These are phyloP conservation scores for Cephus cinctus DNA, from an alignment of 1,140 invertebrate species.

Conservation along the genomic window DNA sequence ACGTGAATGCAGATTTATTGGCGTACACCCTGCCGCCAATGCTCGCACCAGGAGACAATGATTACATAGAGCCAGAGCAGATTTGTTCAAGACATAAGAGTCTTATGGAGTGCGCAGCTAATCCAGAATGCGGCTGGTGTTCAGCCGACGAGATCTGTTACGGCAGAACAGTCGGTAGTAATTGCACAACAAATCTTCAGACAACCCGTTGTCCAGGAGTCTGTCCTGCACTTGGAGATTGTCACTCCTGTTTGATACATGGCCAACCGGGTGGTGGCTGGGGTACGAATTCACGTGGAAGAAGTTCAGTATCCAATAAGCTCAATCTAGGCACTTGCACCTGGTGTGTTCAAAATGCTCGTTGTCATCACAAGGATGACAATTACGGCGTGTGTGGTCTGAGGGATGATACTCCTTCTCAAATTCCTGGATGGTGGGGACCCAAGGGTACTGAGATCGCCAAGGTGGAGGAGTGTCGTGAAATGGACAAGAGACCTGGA, in stretches of 20 bases:
- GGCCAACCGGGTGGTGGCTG: conserved; percentile 57
- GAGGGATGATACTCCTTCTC: conserved; percentile 72
- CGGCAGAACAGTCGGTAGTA: conserved; percentile 75
- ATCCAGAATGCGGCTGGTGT: conserved; percentile 94
- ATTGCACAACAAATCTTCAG: conserved; percentile 84
- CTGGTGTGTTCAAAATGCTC: conserved; percentile 90
- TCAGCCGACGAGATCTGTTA: conserved; percentile 80
- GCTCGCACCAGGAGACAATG: conserved; percentile 65
- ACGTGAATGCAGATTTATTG: conserved; percentile 80
- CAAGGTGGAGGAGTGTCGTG: conserved; percentile 74
- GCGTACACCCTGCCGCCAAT: conserved; percentile 76
- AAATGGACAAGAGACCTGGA: conserved; percentile 79
- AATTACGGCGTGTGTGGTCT: conserved; percentile 79
- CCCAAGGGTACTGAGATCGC: conserved; percentile 77
- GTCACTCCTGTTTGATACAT: conserved; percentile 84
- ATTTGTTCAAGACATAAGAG: conserved; percentile 71
- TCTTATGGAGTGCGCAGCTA: conserved; percentile 76
- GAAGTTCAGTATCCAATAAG: conserved; percentile 71
- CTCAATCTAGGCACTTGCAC: conserved; percentile 76
- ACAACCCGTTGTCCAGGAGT: conserved; percentile 84
- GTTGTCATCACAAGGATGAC: conserved; percentile 85
- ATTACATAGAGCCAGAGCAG: conserved; percentile 66
- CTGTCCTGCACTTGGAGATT: conserved; percentile 82
- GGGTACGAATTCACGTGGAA: conserved; percentile 48
- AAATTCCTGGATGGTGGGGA: conserved; percentile 87